phyloP scores from a whole-genome alignment of 2,888 invertebrate genomes.

The Torymus tubicola region DNA sequence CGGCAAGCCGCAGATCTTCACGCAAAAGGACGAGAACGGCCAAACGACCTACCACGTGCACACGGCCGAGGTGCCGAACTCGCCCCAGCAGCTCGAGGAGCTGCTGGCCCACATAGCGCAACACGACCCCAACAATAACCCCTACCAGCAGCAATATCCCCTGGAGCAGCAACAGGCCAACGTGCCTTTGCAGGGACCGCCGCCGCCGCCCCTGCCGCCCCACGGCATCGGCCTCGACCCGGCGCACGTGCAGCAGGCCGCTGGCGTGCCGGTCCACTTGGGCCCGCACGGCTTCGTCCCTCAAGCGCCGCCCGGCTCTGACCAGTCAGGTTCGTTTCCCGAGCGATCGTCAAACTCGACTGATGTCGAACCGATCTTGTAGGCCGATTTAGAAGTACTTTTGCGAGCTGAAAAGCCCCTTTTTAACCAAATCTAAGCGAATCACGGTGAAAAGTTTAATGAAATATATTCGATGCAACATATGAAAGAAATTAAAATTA shows the following conservation, averaged over 20 bases:
- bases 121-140: conserved; percentile 71
- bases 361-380: too few species aligned
- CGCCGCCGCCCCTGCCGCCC: conserved; percentile 63
- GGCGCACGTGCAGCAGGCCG: conserved; percentile 55
- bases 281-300: conserved; percentile 71
- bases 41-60: conserved; percentile 73
- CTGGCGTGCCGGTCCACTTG: conserved; percentile 65
- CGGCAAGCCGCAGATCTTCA: conserved; percentile 68
- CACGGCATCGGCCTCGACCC: conserved; percentile 68
- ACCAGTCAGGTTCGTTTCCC: conserved; percentile 74
- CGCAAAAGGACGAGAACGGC: conserved; percentile 72
- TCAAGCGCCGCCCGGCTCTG: conserved; percentile 65
- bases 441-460: too few species aligned
- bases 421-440: too few species aligned
- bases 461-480: too few species aligned
- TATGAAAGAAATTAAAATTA: too few species aligned
- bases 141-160: conserved; percentile 70
- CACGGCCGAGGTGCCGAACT: conserved; percentile 69
- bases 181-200: conserved; percentile 60
- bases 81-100: conserved; percentile 73
- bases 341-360: too few species aligned
- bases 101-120: conserved; percentile 73
- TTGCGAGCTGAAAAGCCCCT: too few species aligned
- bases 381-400: too few species aligned
- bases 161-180: conserved; percentile 65